Base-by-base conservation (phyloP, 2,797 vertebrate species). In the Orestias chungarensis region DNA sequence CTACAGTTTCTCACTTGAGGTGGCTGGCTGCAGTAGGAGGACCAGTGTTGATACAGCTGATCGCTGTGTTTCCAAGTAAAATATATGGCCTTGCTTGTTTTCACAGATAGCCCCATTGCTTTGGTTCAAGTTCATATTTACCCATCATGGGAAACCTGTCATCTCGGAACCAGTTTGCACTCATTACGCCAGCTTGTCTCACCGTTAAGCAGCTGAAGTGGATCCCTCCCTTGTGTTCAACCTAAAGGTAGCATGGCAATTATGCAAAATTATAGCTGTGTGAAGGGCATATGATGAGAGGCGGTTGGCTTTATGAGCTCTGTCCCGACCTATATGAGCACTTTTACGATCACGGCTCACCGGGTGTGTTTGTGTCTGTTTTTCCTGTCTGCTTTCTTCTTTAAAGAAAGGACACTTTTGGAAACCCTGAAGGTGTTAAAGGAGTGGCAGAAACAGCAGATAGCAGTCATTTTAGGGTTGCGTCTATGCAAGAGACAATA, bases 41-140 rank as follows among this genome's bases (percentile, higher is more conserved):
- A 94, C 85, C 93, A 91, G 79, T 96, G 93, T 96, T 96, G 96
- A 93, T 92, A 95, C 96, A 97, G 96, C 96, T 96, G 96, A 96
- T 94, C 93, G 87, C 91, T 95, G 94, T 95, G 95, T 93, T 94
- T 93, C 87, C 89, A 93, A 92, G 87, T 88, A 89, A 92, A 93
- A 94, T 93, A 94, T 95, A 93, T 94, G 91, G 92, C 87, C 82
- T 87, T 95, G 94, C 95, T 96, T 96, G 88, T 94, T 95, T 94
- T 94, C 86, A 92, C 82, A 95, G 88, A 95, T 93, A 95, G 93
- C 90, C 93, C 89, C 80, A 50, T 91, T 87, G 92, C 92, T 95
- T 94, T 94, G 92, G 86, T 94, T 93, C 93, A 93, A 92, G 87
- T 93, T 89, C 84, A 90, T 92, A 94, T 95, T 95, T 95, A 93